A percentile compares a stretch with the other conserved stretches of the same genome.
These are phyloP conservation scores for Artibeus lituratus DNA, from an alignment of 2,797 vertebrate genomes.

Conservation along the genomic window DNA sequence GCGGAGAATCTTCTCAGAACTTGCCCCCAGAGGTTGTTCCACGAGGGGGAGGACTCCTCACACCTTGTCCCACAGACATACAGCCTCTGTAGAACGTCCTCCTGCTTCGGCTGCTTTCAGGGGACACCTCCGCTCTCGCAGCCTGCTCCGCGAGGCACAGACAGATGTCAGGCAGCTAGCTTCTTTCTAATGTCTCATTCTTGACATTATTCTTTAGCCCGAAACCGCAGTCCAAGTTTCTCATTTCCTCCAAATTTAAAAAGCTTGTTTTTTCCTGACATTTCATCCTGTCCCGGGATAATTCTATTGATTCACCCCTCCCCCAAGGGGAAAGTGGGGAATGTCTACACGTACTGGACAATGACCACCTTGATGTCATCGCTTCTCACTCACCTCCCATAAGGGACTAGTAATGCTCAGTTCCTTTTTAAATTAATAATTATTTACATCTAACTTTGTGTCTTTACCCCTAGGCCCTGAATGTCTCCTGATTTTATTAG, in stretches of 20 bases:
- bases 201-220: conserved; percentile 56
- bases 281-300: conserved; percentile 5
- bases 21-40: not conserved
- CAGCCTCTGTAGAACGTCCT: not conserved
- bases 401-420: not conserved
- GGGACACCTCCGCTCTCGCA: not conserved
- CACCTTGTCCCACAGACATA: not conserved
- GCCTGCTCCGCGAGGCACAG: conserved; percentile 21
- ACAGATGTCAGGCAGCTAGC: conserved; percentile 36
- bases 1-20: not conserved
- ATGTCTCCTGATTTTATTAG: not conserved
- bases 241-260: conserved; percentile 60
- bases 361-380: not conserved
- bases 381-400: not conserved
- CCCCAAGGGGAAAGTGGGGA: not conserved
- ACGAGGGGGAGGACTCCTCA: not conserved
- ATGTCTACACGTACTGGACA: not conserved
- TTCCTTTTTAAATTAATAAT: not conserved
- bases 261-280: conserved; percentile 55
- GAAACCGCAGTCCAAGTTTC: not conserved
- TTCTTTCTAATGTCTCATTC: conserved; percentile 29
- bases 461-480: not conserved
- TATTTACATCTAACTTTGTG: not conserved
- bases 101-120: not conserved
- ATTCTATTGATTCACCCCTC: not conserved